Base-by-base conservation (phyloP, 2,113 vertebrate genomes). In the Strix uralensis region DNA sequence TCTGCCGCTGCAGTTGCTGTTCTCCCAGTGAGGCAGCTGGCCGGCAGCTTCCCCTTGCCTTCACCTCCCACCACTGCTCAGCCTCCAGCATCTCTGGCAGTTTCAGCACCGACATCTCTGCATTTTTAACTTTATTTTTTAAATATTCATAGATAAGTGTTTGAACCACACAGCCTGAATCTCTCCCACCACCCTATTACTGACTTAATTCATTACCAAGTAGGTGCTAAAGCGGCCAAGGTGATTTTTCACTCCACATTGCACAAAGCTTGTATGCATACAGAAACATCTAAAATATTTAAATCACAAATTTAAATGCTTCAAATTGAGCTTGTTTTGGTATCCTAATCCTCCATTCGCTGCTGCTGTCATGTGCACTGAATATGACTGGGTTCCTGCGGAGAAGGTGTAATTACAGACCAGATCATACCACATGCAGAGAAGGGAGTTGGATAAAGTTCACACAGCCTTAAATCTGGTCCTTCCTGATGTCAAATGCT, bases 1-100 rank as follows among this genome's bases (percentile, higher is more conserved):
- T 12, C 10, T 34, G 38, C 18, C 1, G 2, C 62, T 4, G 0
- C 0, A 0, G 49, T 26, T 7, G 6, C 25, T 34, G 15, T 9
- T 4, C 21, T 21, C 30, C 4, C 3, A 2, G 5, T 1, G 3
- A 66, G n/a, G 30, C 79, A 69, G 29, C 12, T n/a, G 52, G 34
- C 12, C 2, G 0, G 62, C 27, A 72, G 36, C 61, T 38, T 47
- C 42, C 34, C 23, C 26, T 38, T 27, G 14, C 16, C 26, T 7
- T 72, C 4, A 0, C 7, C 44, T 80, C 79, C 42, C n/a, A 57
- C 16, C 8, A 0, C 40, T n/a, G 38, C 63, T 9, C 1, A 0
- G 21, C 34, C 40, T 65, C 52, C 65, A 49, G 65, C 77, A 78
- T 18, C n/a, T 18, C 77, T 36, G 29, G 38, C 20, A 59, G 34